phyloP scores from a whole-genome alignment of 2,888 invertebrate genomes.

The Nephrocerus scutellatus region DNA sequence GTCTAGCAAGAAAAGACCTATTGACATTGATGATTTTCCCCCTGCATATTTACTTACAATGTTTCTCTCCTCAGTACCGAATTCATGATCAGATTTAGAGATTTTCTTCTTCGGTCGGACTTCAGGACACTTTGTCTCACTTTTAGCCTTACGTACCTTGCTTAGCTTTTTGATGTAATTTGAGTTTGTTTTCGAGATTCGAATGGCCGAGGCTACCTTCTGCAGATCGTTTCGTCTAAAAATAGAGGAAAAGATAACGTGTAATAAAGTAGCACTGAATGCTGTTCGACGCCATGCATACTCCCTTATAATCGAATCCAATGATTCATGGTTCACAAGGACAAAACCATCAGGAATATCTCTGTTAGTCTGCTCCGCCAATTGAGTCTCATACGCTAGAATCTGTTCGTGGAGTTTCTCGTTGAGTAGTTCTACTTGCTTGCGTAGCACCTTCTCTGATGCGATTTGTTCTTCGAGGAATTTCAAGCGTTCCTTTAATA shows the following conservation, averaged over 20 bases:
- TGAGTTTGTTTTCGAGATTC: not conserved
- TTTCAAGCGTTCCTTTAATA: constrained; percentile 36
- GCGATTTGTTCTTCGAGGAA: constrained; percentile 55
- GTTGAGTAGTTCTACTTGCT: constrained; percentile 57
- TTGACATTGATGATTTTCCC: too few relatives aligned
- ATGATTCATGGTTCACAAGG: constrained; percentile 30
- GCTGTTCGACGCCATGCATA: constrained; percentile 20
- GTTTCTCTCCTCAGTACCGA: constrained; percentile 36
- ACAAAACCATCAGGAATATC: constrained; percentile 35
- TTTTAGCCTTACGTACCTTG: constrained; percentile 40
- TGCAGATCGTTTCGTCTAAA: constrained; percentile 29
- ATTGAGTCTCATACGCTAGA: constrained; percentile 44
- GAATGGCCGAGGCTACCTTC: constrained; percentile 33
- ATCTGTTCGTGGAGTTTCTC: constrained; percentile 56
- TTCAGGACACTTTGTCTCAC: constrained; percentile 41
- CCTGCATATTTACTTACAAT: too few relatives aligned
- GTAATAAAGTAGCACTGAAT: too few relatives aligned
- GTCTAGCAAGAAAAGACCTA: too few relatives aligned
- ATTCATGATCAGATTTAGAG: constrained; percentile 43
- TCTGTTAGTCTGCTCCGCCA: constrained; percentile 21
- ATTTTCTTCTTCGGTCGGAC: constrained; percentile 36
- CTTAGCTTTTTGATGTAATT: constrained; percentile 18
- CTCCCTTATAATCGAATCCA: constrained; percentile 36
- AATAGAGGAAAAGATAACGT: constrained; percentile 1
- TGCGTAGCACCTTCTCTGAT: constrained; percentile 56